Base-by-base conservation (phyloP, 92 coral and sea anemone genomes). In the Palythoa caribaeorum region DNA sequence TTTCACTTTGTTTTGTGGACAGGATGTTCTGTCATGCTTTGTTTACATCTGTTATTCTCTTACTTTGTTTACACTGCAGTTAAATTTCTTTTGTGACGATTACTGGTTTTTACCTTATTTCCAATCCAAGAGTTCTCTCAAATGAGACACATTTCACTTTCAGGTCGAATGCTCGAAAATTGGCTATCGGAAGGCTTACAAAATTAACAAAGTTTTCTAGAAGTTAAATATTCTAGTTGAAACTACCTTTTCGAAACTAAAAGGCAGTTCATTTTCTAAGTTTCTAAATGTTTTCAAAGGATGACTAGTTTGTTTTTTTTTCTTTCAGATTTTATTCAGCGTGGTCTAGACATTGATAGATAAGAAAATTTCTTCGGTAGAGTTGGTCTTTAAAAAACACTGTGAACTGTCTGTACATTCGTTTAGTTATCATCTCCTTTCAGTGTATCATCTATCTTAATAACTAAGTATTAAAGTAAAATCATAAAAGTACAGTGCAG, bases 1-100 rank as follows among this genome's bases (percentile, higher is more conserved):
- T 17, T 80, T 60, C 20, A 81, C 40, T 47, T 68, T 54, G 15
- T 28, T 4, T 16, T 11, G 48, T 12, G 74, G 76, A 28, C 12
- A 63, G 38, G 73, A 48, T 68, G 73, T 16, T 79, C 38, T 20
- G 60, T 47, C 70, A n/a, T 36, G n/a, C 19, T 80, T 81, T 81
- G 86, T 81, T 66, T 81, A 81, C 86, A 81, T 81, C 76, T 81
- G 40, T 66, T 81, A 2, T 68, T 69, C 57, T 65, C 5, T 47
- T 11, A 19, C 66, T 81, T 81, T 47, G 74, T 71, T 3, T 71
- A 66, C 5, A 68, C 59, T 11, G 74, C 39, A 47, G 73, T 76
- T 81, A 47, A 81, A 48, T 17, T 28, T 47, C 63, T 6, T 62
- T 51, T 28, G 10, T 66, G 66, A 35, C 73, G 36, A 60, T 13